Percentiles rank a stretch among this genome's conserved stretches.
phyloP scores from a whole-genome alignment of 92 coral and sea anemone species.

The Plumapathes pennacea region DNA sequence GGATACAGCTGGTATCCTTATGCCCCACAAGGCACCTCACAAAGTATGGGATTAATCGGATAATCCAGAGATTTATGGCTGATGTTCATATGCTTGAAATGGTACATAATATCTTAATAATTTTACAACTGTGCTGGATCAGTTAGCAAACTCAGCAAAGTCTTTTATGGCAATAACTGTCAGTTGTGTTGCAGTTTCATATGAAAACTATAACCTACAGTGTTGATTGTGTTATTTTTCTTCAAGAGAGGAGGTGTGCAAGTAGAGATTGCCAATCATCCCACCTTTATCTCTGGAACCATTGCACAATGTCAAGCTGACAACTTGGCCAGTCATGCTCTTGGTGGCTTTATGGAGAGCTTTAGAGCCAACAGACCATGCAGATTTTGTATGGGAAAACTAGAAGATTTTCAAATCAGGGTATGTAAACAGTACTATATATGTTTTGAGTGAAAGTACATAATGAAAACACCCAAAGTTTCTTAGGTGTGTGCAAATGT shows the following conservation, averaged over 20 bases:
- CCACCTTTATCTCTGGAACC: constrained; percentile 28
- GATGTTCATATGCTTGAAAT: constrained; percentile 37
- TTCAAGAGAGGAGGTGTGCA: constrained; percentile 50
- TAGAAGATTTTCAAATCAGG: constrained; percentile 46
- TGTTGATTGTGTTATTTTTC: constrained; percentile 7
- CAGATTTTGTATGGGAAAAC: constrained; percentile 59
- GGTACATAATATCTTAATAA: no score
- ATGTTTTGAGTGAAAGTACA: no score
- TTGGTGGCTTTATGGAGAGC: constrained; percentile 65
- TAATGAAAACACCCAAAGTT: no score
- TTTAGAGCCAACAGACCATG: constrained; percentile 45
- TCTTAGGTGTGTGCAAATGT: no score
- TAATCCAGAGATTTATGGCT: constrained; percentile 38
- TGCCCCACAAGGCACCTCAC: constrained; percentile 37
- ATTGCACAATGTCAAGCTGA: constrained; percentile 50
- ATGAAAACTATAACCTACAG: neutral
- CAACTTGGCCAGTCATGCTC: constrained; percentile 50
- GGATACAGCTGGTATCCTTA: constrained; percentile 32
- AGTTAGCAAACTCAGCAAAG: no score
- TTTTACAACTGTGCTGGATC: no score
- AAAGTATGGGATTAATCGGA: constrained; percentile 31
- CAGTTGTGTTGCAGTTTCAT: neutral
- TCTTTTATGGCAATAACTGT: neutral
- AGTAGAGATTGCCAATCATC: constrained; percentile 15
- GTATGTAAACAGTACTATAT: no score